Conservation (phyloP, 1,140 invertebrate genomes). For the Probaryconus sp. region DNA sequence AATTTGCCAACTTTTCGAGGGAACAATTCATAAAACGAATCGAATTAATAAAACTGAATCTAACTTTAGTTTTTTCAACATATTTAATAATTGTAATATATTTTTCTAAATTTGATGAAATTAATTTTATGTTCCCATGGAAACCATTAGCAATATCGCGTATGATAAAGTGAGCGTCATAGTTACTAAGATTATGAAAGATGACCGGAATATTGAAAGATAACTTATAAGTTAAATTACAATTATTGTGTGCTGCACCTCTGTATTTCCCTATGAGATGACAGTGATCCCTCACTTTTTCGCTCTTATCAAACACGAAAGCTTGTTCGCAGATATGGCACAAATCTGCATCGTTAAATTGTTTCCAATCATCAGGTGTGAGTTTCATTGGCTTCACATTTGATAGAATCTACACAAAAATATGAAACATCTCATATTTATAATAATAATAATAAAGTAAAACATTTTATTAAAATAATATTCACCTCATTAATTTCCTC, state of each 20-base stretch:
- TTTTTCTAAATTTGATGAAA: slow-evolving; percentile 48
- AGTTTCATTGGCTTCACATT: background rate
- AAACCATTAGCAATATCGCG: slow-evolving; percentile 17
- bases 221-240: slow-evolving; percentile 68
- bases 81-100: slow-evolving; percentile 53
- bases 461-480: too few species aligned
- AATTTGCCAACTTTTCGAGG: slow-evolving; percentile 33
- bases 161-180: slow-evolving; percentile 59
- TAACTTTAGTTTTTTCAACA: slow-evolving; percentile 14
- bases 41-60: slow-evolving; percentile 50
- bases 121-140: slow-evolving; percentile 19
- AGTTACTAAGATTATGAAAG: slow-evolving; percentile 68
- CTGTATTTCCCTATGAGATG: background rate
- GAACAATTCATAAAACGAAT: slow-evolving; percentile 29
- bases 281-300: background rate
- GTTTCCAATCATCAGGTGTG: too few species aligned
- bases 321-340: background rate
- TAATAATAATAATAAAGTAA: too few species aligned
- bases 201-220: slow-evolving; percentile 53
- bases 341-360: background rate
- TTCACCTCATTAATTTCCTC: too few species aligned
- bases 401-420: background rate
- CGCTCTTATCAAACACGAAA: background rate
- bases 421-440: background rate
- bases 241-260: slow-evolving; percentile 64